Evolutionary conservation across 1,140 invertebrate species (phyloP), one percentile per base, ranked within the genome.

Genomic region (Zaprionus tsacasi): DNA sequence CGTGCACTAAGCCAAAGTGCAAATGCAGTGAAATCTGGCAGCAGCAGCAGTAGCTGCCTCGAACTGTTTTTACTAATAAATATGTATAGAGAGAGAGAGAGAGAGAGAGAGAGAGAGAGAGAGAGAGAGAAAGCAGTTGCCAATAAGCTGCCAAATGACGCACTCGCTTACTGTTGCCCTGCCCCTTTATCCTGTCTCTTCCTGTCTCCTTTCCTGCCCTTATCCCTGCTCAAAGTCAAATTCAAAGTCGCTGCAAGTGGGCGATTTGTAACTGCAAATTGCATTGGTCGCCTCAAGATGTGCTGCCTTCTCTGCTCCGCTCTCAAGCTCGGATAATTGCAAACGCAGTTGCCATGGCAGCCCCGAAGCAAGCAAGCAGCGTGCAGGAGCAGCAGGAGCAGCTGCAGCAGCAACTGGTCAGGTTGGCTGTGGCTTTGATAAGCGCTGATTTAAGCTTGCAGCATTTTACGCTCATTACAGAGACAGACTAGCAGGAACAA

Each of bases 381-480:
- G 30, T n/a, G 54, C 1, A 43, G 35, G 30, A 60, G 2, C 36
- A 61, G 43, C 4, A 15, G 12, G 1, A 30, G 21, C 27, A 2
- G 12, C 21, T 12, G 43, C 4, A 30, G 11, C 21, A 6, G 27
- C 27, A 30, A 3, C 27, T 17, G 8, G 3, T 6, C 48, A 36
- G 35, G 35, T 35, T 17, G 55, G 45, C 48, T 68, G 63, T 72
- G 50, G 65, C 76, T 69, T 70, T 70, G 70, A 87, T 78, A 82
- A 77, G 65, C 76, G 76, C 48, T 70, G 82, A 79, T 77, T 86
- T 79, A 73, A 87, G 76, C 72, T 70, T 69, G 64, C 21, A 70
- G 73, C 73, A 68, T 69, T 83, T 79, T 60, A 70, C 79, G 81
- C 78, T 82, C 82, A 81, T 85, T 87, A 80, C 64, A 64, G n/a